A percentile compares a stretch with the other conserved stretches of the same genome.
phyloP scores from a whole-genome alignment of 2,888 invertebrate species.

The Agapostemon virescens region DNA sequence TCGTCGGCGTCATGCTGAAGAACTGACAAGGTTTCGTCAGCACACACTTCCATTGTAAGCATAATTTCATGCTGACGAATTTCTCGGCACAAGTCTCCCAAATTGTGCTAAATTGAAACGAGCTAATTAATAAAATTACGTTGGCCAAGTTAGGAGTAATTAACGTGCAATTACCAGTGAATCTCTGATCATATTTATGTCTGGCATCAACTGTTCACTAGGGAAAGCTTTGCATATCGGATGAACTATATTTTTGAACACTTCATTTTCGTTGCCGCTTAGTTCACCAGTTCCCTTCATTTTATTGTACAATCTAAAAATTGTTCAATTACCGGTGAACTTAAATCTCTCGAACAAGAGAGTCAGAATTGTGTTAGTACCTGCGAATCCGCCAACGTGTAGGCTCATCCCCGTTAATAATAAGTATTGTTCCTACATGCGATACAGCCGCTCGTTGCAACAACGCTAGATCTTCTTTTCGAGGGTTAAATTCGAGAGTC shows the following conservation, averaged over 20 bases:
- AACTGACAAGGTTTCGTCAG: constrained; percentile 76
- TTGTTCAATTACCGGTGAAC: not conserved
- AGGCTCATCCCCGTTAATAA: constrained; percentile 82
- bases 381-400: constrained; percentile 79
- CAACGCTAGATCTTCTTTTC: constrained; percentile 80
- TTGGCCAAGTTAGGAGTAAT: not conserved
- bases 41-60: constrained; percentile 75
- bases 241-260: constrained; percentile 73
- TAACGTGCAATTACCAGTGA: constrained; percentile 67
- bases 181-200: constrained; percentile 74
- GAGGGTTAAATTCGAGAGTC: constrained; percentile 80
- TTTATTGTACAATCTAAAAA: constrained; percentile 74
- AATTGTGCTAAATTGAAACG: constrained; percentile 69
- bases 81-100: constrained; percentile 76
- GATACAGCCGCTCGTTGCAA: constrained; percentile 76
- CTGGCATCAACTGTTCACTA: constrained; percentile 72
- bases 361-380: constrained; percentile 46
- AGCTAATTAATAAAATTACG: not conserved
- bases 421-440: constrained; percentile 80
- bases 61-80: constrained; percentile 76
- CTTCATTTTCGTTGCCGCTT: constrained; percentile 69
- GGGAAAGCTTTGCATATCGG: constrained; percentile 76
- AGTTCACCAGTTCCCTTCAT: constrained; percentile 73
- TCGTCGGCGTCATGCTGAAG: constrained; percentile 76
- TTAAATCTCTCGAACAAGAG: not conserved